Base-by-base conservation (phyloP, 2,888 invertebrate species). In the Dione juno region DNA sequence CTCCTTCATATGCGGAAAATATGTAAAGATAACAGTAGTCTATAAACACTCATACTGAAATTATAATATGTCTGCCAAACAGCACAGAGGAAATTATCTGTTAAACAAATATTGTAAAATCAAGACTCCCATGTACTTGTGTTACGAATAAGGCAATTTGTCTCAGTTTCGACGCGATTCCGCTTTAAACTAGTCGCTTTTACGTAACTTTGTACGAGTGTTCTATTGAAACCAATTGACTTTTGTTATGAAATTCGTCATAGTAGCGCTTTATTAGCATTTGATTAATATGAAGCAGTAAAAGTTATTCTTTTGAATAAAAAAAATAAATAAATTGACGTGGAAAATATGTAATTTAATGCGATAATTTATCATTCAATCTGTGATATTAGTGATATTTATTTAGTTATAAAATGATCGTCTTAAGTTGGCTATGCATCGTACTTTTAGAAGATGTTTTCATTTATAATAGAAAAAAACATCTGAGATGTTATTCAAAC, bases 321-420 rank as follows among this genome's bases (percentile, higher is more conserved):
- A 61, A 58, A 19, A 41, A 13, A 41, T 19, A 16, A 14, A 35
- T n/a, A 53, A 54, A 40, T 58, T 40, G 19, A 16, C 6, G 35
- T n/a, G 35, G 43, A 28, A 59, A 3, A 41, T 54, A 9, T 52
- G 11, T 54, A 35, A 58, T 43, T 45, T n/a, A 61, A 3, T 13
- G n/a, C 21, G 13, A 9, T 28, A 10, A 9, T 59, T 43, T 21
- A 28, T 11, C 8, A 61, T 61, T 53, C 54, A 37, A 74, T 76
- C 76, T 89, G 90, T 90, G 89, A 89, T 89, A 88, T 61, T 76
- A 81, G 85, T 89, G 87, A 86, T 87, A 86, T 78, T 75, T 69
- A 75, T 28, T 43, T 43, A 45, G 52, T 66, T 74, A 68, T 28
- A 86, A 78, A 79, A 91, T 92, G 92, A 92, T 92, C 84, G 86